Evolutionary conservation across 2,797 vertebrate genomes (phyloP), one percentile per base, ranked within the genome.

Genomic region (Glossophaga mutica): DNA sequence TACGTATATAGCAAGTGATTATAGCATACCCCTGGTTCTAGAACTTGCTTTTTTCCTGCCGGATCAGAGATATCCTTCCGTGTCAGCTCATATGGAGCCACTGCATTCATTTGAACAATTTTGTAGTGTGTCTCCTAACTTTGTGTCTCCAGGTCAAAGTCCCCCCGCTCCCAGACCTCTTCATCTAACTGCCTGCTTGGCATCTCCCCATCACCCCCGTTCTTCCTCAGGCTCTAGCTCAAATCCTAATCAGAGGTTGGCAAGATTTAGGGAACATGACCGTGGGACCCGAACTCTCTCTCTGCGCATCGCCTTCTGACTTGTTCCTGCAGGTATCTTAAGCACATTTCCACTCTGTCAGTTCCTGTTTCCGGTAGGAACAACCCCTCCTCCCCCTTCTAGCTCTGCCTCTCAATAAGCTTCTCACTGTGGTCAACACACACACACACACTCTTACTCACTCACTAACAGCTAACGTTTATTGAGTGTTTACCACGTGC

Each of bases 11-110:
- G 78, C 70, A 50, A 44, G 44, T 46, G 9, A 48, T 68, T n/a
- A 5, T 9, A 22, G 18, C n/a, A 57, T 48, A 9, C 11, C 19
- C 18, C 6, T 26, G 55, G 34, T 29, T 85, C 34, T 78, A 0
- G 15, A 67, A 37, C 67, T 82, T 86, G 29, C 59, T 59, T 68
- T 97, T 29, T 42, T 67, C 39, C 59, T 32, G 29, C 39, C n/a
- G 4, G 37, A 14, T 73, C 18, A 4, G 12, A 84, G 39, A 39
- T 11, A 11, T 34, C 11, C 37, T 77, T 87, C 32, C 18, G 5
- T 5, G 32, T 52, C 32, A 34, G 39, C 34, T 24, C 15, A 8
- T 12, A 16, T 2, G 46, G 50, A 44, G 15, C 52, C 29, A 55
- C 21, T 19, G 21, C 32, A 32, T 70, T 76, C 44, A 26, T 76